Base-by-base conservation (phyloP, 1,140 invertebrate genomes). In the Magallana ariakensis region DNA sequence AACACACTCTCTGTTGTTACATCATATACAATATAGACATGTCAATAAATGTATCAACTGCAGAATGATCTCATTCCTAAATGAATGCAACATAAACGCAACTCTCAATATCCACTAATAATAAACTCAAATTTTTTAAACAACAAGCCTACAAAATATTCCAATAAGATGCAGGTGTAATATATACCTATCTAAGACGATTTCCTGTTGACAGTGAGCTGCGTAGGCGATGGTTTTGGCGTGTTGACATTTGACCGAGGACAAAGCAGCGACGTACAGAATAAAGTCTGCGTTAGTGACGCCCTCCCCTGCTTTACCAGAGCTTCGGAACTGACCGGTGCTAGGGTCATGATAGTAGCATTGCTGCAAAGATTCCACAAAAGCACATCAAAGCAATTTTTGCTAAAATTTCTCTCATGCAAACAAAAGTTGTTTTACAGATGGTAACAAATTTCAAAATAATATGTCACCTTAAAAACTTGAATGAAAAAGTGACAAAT, bases 151-250 rank as follows among this genome's bases (percentile, higher is more conserved):
- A 46, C n/a, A 46, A 46, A 46, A 46, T 46, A 46, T 46, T 46
- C 33, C 33, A 46, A 46, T 46, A 46, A 46, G 33, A 46, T 46
- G 33, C 33, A 46, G 33, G 33, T 46, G 33, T 46, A 70, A 46
- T 6, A 66, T 19, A 10, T 81, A 54, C 75, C 26, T 96, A 95
- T 99, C 98, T 80, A 98, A 95, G 26, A 97, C 96, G 2, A 97
- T 96, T 95, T 99, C 99, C 94, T 99, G 98, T 94, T 99, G 99
- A 94, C 99, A 99, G 94, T 99, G 99, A 7, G 98, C 98, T 15
- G 99, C 99, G 95, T 99, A 99, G 0, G 99, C 99, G 16, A 98
- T 98, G 0, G 99, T 99, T 62, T 92, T 92, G 19, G 93, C 94
- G 89, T 98, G 97, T 80, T 97, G 96, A 95, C 99, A 99, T 46